Percentiles rank a stretch among this genome's conserved stretches.
Evolutionary conservation across 2,797 vertebrate genomes (phyloP).

Genomic region (Myiothlypis coronata): DNA sequence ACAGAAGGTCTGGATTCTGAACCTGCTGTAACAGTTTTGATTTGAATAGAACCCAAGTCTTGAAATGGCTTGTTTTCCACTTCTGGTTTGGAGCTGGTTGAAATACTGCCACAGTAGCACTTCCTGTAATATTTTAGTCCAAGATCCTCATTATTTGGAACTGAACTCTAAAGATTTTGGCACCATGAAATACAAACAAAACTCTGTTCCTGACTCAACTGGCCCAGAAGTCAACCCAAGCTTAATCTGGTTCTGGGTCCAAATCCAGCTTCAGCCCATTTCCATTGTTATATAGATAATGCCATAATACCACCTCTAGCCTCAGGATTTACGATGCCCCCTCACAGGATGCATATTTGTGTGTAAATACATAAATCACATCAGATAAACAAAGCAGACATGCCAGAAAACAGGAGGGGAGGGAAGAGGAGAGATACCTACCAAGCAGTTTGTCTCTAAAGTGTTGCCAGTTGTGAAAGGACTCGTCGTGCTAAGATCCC

Average conservation of each 20-base stretch:
- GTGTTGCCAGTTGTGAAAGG: slow-evolving; percentile 71
- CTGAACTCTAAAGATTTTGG: slow-evolving; percentile 60
- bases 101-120: slow-evolving; percentile 68
- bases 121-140: slow-evolving; percentile 64
- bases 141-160: slow-evolving; percentile 65
- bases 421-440: slow-evolving; percentile 60
- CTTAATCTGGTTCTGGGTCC: slow-evolving; percentile 46
- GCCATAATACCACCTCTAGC: slow-evolving; percentile 46
- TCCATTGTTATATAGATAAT: slow-evolving; percentile 44
- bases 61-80: slow-evolving; percentile 67
- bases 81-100: slow-evolving; percentile 68
- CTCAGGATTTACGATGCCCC: slow-evolving; percentile 56
- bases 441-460: slow-evolving; percentile 70
- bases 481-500: slow-evolving; percentile 72
- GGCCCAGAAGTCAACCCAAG: slow-evolving; percentile 45
- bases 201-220: slow-evolving; percentile 50
- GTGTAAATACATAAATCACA: slow-evolving; percentile 68
- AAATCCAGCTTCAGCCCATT: slow-evolving; percentile 44
- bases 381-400: slow-evolving; percentile 70
- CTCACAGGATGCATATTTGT: slow-evolving; percentile 65
- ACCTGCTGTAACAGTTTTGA: slow-evolving; percentile 60
- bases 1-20: slow-evolving; percentile 65
- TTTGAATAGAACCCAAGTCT: slow-evolving; percentile 59
- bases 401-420: slow-evolving; percentile 62
- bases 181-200: slow-evolving; percentile 48